Evolutionary conservation across 1,140 invertebrate genomes (phyloP), one percentile per base, ranked within the genome.

Genomic region (Brachionus manjavacas): DNA sequence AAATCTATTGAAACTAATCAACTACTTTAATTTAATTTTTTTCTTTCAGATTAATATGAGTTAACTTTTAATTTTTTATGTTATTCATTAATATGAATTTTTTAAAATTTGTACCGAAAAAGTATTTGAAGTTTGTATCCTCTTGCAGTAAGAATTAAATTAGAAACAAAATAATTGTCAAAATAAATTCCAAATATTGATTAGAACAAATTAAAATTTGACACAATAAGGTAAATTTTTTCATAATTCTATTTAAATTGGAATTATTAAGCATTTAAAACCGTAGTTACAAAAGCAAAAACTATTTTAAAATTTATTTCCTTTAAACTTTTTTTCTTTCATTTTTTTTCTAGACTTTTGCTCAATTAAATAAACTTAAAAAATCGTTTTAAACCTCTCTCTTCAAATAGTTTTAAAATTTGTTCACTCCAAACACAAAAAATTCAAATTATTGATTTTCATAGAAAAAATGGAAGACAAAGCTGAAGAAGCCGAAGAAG

Each of bases 401-500:
- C 20, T 66, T 11, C 20, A 23, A 66, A 66, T 35, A 66, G 16
- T 12, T 31, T 23, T 6, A 66, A 66, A 64, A 3, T 68, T 70
- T 31, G 31, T 1, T 70, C 7, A 4, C 28, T 70, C 35, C 3
- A 70, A 70, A 28, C 31, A 70, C 28, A 35, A 35, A 70, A 70
- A 70, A 70, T 70, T 35, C 16, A 31, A 60, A 9, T 23, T 60
- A 60, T 60, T 60, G n/a, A 60, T 60, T 39, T 41, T 76, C 3
- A 39, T 60, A 35, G 7, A 41, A 52, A 79, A 80, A n/a, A 39
- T 81, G 52, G 64, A 64, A 43, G 64, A 81, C 35, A 41, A 25
- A 60, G 12, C 6, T 23, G 86, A 85, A 31, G 64, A 85, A 84
- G 28, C 49, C 7, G 86, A 87, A 25, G 60, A 74, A 9, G 86